Evolutionary conservation across 2,797 vertebrate genomes (phyloP).

Genomic region (Vipera latastei): DNA sequence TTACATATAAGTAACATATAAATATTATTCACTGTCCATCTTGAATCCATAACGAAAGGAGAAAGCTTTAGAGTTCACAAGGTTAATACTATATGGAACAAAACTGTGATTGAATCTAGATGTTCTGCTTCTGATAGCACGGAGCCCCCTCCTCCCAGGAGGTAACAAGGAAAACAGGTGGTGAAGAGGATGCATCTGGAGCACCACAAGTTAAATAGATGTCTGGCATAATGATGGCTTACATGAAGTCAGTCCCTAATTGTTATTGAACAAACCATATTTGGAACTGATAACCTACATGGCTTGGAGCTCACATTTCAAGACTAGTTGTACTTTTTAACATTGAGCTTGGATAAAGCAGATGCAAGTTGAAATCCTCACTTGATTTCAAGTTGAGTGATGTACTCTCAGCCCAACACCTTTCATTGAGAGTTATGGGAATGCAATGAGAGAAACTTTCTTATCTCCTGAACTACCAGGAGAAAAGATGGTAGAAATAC

Average conservation of each 20-base stretch:
- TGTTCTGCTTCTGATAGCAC: too few relatives aligned
- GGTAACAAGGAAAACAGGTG: too few relatives aligned
- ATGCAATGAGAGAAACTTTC: background rate
- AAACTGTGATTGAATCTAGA: too few relatives aligned
- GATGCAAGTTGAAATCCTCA: background rate
- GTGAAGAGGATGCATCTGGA: background rate
- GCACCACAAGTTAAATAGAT: background rate
- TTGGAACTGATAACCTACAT: background rate
- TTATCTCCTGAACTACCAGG: background rate
- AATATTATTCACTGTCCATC: too few relatives aligned
- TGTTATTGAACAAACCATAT: background rate
- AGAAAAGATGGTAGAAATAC: background rate
- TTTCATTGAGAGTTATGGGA: background rate
- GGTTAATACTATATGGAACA: too few relatives aligned
- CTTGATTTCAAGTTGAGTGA: background rate
- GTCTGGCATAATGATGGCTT: background rate
- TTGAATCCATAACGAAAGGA: too few relatives aligned
- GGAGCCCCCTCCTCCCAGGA: too few relatives aligned
- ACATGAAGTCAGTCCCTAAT: background rate
- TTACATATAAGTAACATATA: too few relatives aligned
- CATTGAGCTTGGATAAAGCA: background rate
- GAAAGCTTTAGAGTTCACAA: too few relatives aligned
- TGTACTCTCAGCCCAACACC: background rate
- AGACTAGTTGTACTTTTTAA: background rate
- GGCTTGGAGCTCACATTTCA: background rate